Percentiles rank a stretch among this genome's conserved stretches.
These are phyloP conservation scores for Pedicia rivosa DNA, from an alignment of 2,888 invertebrate species.

Conservation along the genomic window DNA sequence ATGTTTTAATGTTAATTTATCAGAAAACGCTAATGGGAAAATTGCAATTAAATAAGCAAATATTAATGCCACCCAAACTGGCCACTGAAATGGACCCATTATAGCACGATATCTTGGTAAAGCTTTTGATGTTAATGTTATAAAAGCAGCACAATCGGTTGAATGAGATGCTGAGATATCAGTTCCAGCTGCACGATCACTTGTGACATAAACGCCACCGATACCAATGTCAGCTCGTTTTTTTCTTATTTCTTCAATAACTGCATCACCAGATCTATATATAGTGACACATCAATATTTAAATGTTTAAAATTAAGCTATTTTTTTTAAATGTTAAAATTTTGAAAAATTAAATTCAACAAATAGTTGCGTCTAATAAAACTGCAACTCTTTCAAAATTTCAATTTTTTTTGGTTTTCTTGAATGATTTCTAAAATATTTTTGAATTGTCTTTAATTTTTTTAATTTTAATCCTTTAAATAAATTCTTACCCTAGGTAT, in stretches of 20 bases:
- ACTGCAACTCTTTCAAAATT: too few relatives aligned
- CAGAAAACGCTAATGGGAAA: conserved; percentile 57
- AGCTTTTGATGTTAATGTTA: conserved; percentile 61
- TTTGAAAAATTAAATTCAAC: neutral
- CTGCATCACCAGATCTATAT: conserved; percentile 42
- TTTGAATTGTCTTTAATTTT: too few relatives aligned
- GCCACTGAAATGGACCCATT: conserved; percentile 69
- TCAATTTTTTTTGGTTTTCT: too few relatives aligned
- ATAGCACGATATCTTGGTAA: conserved; percentile 68
- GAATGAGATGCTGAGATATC: conserved; percentile 50
- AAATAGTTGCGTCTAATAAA: too few relatives aligned
- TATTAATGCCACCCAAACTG: conserved; percentile 60
- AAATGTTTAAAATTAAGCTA: neutral
- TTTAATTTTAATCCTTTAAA: too few relatives aligned
- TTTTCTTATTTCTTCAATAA: conserved; percentile 35
- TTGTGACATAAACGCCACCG: conserved; percentile 53
- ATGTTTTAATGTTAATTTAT: conserved; percentile 48
- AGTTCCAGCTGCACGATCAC: conserved; percentile 30
- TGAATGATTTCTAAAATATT: too few relatives aligned
- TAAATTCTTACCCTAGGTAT: conserved; percentile 31
- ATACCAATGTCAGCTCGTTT: conserved; percentile 49
- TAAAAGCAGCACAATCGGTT: conserved; percentile 61
- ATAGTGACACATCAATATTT: neutral
- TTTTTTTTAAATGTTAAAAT: neutral
- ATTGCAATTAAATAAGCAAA: conserved; percentile 55